Evolutionary conservation across 2,113 vertebrate genomes (phyloP).

Genomic region (Pandion haliaetus): DNA sequence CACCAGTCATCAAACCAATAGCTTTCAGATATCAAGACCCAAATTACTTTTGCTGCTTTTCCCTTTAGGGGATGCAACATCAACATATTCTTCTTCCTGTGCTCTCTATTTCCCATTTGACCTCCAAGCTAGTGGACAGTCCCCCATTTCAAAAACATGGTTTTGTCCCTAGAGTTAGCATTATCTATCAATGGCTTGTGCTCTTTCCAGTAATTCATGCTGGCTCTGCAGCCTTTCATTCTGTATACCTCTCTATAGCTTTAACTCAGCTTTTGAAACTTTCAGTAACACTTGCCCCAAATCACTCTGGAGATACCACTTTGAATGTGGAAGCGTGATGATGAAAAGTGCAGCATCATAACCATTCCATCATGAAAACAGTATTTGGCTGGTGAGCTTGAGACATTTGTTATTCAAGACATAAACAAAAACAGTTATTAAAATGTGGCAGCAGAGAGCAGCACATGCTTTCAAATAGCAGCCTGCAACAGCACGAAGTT

Average conservation of each 20-base stretch:
- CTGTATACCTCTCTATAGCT: not conserved
- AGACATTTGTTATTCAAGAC: not conserved
- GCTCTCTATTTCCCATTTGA: not conserved
- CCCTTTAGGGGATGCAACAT: not conserved
- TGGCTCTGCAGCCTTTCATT: not conserved
- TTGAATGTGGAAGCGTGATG: not conserved
- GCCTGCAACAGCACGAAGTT: not conserved
- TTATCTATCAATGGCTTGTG: not conserved
- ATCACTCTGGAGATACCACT: not conserved
- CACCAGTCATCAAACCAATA: not conserved
- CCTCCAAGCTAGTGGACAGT: not conserved
- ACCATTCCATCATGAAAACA: not conserved
- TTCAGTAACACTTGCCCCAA: not conserved
- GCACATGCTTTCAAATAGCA: not conserved
- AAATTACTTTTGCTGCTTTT: not conserved
- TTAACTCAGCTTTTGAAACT: not conserved
- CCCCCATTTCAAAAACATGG: not conserved
- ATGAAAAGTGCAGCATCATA: not conserved
- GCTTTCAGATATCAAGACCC: not conserved
- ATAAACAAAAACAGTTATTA: not conserved
- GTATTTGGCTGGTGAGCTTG: not conserved
- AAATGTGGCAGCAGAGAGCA: not conserved
- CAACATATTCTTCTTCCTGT: not conserved
- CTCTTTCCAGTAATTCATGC: not conserved
- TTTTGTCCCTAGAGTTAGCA: not conserved